Percentiles rank a stretch among this genome's conserved stretches.
These are phyloP conservation scores for Ormyrus nitidulus DNA, from an alignment of 2,888 invertebrate species.

Conservation along the genomic window DNA sequence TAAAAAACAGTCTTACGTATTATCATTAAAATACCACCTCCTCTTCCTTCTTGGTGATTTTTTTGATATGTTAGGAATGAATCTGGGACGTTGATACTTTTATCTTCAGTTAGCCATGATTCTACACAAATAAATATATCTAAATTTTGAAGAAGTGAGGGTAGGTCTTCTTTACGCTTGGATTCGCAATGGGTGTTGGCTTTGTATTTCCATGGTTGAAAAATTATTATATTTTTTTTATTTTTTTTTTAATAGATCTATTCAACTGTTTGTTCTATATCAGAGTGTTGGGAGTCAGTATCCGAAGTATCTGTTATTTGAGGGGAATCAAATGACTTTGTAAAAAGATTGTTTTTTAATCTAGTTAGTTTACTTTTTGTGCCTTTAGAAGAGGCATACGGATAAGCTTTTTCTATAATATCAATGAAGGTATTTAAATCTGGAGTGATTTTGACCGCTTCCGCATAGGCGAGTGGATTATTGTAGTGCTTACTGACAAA, in stretches of 20 bases:
- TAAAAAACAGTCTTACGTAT: neutral
- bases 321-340: neutral
- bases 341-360: neutral
- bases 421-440: neutral
- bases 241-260: neutral
- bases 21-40: neutral
- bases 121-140: too few species aligned
- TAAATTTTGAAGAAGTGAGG: neutral
- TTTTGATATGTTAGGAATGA: neutral
- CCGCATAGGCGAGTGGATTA: too few species aligned
- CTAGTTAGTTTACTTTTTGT: neutral
- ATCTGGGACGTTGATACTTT: neutral
- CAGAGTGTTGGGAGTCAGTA: neutral
- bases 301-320: neutral
- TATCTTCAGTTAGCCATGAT: neutral
- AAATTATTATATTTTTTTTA: neutral
- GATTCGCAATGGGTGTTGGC: neutral
- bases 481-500: too few species aligned
- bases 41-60: neutral
- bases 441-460: neutral
- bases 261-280: neutral
- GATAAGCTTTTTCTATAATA: neutral
- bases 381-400: neutral
- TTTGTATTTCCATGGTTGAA: too few species aligned
- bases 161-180: neutral